Evolutionary conservation across 2,113 vertebrate species (phyloP), one percentile per base, ranked within the genome.

Genomic region (Thalassarche chlororhynchos): DNA sequence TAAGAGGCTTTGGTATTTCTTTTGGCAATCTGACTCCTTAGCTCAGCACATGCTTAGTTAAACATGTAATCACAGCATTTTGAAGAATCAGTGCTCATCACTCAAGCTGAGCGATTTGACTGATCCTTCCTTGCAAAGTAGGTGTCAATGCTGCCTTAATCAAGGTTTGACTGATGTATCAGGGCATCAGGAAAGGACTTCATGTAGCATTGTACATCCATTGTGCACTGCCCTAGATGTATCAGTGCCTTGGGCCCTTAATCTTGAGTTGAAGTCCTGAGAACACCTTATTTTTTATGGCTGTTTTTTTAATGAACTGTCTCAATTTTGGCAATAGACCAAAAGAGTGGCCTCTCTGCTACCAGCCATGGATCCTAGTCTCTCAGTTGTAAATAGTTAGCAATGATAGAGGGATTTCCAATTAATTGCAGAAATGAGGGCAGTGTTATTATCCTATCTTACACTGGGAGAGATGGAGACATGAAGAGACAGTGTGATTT

Each of bases 21-120:
- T 80, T 38, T 26, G 62, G 36, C 40, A 84, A 28, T 62, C 68
- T 54, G 60, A 58, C 46, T 58, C 24, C 28, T 55, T 79, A 83
- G 91, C 89, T 93, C 66, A 95, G 84, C 75, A 64, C 49, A 20
- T 54, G 31, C 82, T 94, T 90, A 34, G 62, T 90, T 92, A 91
- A 94, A 84, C 28, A 6, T 36, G 69, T 89, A 92, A 81, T 87
- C 77, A 54, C 93, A 81, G n/a, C 11, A 3, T 66, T 96, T 83
- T 95, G 96, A 75, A 72, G 52, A 97, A 91, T 86, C 83, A 42
- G 34, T 96, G 91, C 64, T 90, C 85, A 60, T 93, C 91, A 82
- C 40, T 64, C 42, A 61, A 90, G 81, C 57, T 89, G 89, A 90
- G 82, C 17, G 32, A 82, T 93, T 94, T 91, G 54, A 65, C 70